phyloP scores from a whole-genome alignment of 2,113 vertebrate species.

The Gymnobelideus leadbeateri region DNA sequence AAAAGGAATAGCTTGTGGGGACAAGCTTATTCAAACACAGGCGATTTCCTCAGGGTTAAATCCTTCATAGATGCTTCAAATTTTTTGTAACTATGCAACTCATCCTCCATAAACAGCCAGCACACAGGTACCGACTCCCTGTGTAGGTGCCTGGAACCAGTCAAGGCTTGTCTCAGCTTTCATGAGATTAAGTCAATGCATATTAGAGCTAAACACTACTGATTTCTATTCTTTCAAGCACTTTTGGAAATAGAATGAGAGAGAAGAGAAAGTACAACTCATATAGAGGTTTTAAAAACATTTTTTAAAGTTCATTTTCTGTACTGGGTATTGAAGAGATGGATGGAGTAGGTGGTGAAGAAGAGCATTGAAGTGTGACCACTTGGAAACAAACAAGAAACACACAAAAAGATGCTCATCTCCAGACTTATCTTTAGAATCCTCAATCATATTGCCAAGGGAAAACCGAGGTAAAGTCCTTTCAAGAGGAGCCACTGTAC shows the following conservation, averaged over 20 bases:
- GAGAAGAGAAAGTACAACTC: not conserved
- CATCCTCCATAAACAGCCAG: not conserved
- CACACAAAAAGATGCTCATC: not conserved
- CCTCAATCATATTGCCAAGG: not conserved
- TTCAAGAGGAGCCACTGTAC: not conserved
- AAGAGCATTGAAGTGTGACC: not conserved
- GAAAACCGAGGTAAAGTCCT: not conserved
- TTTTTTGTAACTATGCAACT: not conserved
- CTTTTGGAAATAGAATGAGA: not conserved
- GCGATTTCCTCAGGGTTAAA: not conserved
- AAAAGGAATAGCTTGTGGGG: not conserved
- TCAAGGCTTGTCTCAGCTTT: not conserved
- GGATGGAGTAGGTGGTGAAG: too few relatives aligned
- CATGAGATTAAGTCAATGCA: not conserved
- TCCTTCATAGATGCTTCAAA: not conserved
- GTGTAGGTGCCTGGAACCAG: not conserved
- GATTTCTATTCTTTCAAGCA: not conserved
- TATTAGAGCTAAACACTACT: not conserved
- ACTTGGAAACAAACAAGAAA: not conserved
- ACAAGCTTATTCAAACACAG: not conserved
- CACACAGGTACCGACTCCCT: not conserved
- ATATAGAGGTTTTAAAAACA: not conserved
- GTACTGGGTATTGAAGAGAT: accelerated
- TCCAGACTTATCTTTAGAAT: not conserved
- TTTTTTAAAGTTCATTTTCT: not conserved